A percentile compares a stretch with the other conserved stretches of the same genome.
Conservation (phyloP, 2,888 invertebrate genomes). For the Mycogona germanica region DNA sequence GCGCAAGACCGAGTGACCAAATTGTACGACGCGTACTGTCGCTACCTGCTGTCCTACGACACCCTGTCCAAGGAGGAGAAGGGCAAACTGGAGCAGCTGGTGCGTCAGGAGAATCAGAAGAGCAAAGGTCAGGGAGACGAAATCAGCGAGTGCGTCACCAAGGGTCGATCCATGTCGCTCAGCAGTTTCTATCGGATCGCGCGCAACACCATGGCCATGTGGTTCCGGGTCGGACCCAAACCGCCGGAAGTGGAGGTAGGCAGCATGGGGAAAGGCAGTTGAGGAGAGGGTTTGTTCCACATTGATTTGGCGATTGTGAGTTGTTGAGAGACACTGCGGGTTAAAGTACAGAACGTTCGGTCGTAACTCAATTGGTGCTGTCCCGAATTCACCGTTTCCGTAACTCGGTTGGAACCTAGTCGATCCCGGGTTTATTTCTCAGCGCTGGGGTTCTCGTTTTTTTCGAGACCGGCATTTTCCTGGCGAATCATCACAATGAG, state of each 20-base stretch:
- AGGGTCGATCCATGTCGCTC: constrained; percentile 63
- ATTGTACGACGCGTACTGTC: constrained; percentile 79
- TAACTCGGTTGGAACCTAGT: background rate
- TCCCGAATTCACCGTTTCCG: background rate
- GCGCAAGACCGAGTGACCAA: constrained; percentile 65
- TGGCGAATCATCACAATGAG: background rate
- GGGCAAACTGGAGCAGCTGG: constrained; percentile 54
- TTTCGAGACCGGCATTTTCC: too few species aligned
- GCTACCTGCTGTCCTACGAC: constrained; percentile 79
- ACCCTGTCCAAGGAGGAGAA: constrained; percentile 63
- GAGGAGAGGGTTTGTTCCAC: too few species aligned
- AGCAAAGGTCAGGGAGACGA: constrained; percentile 19
- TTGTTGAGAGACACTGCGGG: too few species aligned
- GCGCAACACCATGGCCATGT: constrained; percentile 65
- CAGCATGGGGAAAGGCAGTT: too few species aligned
- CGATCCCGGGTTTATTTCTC: background rate
- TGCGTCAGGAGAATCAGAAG: constrained; percentile 41
- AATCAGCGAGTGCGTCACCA: constrained; percentile 27
- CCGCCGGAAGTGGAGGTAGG: constrained; percentile 55
- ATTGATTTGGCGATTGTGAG: too few species aligned
- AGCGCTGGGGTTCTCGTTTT: background rate
- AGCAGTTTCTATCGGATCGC: constrained; percentile 69
- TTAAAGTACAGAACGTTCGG: too few species aligned
- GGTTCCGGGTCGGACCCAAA: constrained; percentile 49
- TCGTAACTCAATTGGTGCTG: too few species aligned